These are phyloP conservation scores for Hippocampus barbouri DNA, from an alignment of 2,113 vertebrate genomes.

Conservation along the genomic window DNA sequence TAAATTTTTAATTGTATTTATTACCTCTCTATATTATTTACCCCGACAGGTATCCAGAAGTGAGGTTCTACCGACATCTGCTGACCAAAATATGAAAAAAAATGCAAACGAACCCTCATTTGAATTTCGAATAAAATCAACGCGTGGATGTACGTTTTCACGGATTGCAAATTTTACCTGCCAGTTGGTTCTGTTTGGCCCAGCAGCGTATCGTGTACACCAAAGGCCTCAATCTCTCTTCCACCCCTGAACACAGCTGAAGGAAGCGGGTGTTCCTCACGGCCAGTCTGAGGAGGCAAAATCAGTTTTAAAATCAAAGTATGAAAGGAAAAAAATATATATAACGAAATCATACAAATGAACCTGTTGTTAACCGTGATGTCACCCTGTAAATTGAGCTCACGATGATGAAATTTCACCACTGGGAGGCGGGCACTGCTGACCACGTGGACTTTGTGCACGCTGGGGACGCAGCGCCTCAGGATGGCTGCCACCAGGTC, in stretches of 20 bases:
- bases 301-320: not conserved
- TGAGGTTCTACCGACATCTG: constrained; percentile 51
- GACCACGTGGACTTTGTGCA: constrained; percentile 82
- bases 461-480: constrained; percentile 83
- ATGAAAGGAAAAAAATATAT: not conserved
- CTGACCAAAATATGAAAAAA: constrained; percentile 21
- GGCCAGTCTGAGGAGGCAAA: constrained; percentile 72
- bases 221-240: constrained; percentile 80
- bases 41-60: not conserved
- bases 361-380: constrained; percentile 88
- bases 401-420: constrained; percentile 84
- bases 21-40: not conserved
- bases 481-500: constrained; percentile 82
- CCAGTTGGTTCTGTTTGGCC: constrained; percentile 82
- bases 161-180: constrained; percentile 69
- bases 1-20: not conserved
- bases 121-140: no score
- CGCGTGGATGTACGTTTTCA: not conserved
- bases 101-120: not conserved
- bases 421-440: constrained; percentile 82
- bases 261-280: constrained; percentile 87
- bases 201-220: constrained; percentile 82
- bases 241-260: constrained; percentile 79
- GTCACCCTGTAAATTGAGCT: constrained; percentile 83
- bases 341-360: no score